Base-by-base conservation (phyloP, 2,888 invertebrate species). In the Hyposoter dolosus region DNA sequence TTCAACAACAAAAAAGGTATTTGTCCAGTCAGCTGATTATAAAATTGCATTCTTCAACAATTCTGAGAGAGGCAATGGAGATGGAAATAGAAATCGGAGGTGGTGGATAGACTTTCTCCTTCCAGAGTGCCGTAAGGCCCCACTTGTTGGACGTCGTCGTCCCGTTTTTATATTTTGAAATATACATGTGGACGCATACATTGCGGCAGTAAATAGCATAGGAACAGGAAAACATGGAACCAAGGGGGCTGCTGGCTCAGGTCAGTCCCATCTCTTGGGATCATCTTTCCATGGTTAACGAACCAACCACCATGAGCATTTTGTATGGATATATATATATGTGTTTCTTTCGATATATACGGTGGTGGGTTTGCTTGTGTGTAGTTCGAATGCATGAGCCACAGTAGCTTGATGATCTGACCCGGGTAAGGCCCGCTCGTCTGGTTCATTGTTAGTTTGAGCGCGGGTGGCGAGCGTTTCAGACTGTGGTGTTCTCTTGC, bases 261-360 rank as follows among this genome's bases (percentile, higher is more conserved):
- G 60, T 84, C 88, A 87, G 90, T 90, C 91, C 91, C 92, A 91
- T 91, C 90, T 91, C 90, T 89, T 35, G 90, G 91, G 92, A 92
- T 92, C 92, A 91, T 93, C 92, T 92, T 90, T 90, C 90, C 88
- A 82, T 84, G 87, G 84, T 82, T 77, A 86, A 66, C 88, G 84
- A 88, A 82, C 76, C 78, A 75, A 63, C 53, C 45, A 12, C 3
- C 43, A 28, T 28, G 17, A 28, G 12, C 35, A 10, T 56, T 45
- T 17, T 43, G 35, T 75, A 23, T 19, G 40, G 10, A 71, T 15
- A 56, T 40, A 68, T 45, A 15, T 15, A 47, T 15, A 4, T 15
- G 12, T 23, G 53, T 9, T 23, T 10, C 35, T 35, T 35, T 35
- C 35, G 35, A 35, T 35, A 35, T 35, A 6, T 35, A 35, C 3